Base-by-base conservation (phyloP, 2,888 invertebrate genomes). In the Agriopis aurantiaria region DNA sequence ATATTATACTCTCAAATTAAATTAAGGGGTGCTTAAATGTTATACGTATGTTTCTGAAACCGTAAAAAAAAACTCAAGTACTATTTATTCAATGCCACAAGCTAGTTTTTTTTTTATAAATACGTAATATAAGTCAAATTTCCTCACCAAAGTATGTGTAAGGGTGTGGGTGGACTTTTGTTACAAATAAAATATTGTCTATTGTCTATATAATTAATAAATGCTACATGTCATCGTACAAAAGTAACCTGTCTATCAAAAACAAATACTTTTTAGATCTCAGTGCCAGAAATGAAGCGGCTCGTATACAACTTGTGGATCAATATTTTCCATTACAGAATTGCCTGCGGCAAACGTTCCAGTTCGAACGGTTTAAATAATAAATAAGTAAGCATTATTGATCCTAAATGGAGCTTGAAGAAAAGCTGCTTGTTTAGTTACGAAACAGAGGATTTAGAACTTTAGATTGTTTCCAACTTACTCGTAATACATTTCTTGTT, bases 341-440 rank as follows among this genome's bases (percentile, higher is more conserved):
- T 69, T 65, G 78, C 80, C 75, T 56, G 72, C 73, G 73, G 78
- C 75, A 66, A 70, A 68, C 62, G 67, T 75, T 80, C 74, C 78
- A 80, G 80, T 84, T 83, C 78, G 67, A 75, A 67, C 75, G 66
- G 73, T 72, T 78, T 86, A 79, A 84, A 87, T 85, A 85, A 81
- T 82, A 81, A 79, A 82, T 33, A 3, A 33, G 33, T 80, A 70
- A 58, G 53, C 61, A 56, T 65, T 64, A 63, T 59, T 53, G 59
- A 43, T 66, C 63, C 59, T 55, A 69, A 63, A 66, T 56, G 12
- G 52, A 49, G 48, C 46, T 48, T 41, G 4, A 46, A 52, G 51
- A 52, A 57, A 52, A 59, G 48, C 58, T 46, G 48, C 10, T 64
- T 53, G 33, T 33, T 33, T 33, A 33, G 40, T 62, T 51, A 43